Evolutionary conservation across 1,140 invertebrate species (phyloP).

Genomic region (Schlechtendalia chinensis): DNA sequence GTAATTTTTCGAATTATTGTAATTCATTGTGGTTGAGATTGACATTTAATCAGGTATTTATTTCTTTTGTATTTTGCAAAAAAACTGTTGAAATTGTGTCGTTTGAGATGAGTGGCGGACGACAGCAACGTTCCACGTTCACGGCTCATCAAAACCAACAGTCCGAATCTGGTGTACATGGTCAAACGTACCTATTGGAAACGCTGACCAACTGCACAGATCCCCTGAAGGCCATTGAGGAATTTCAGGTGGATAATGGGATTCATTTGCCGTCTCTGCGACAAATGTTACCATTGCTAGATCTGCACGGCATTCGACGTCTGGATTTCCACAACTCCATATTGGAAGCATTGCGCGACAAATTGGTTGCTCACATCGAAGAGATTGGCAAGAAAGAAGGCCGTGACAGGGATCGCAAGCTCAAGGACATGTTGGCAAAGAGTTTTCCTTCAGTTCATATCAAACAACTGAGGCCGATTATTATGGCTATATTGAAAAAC

Average conservation of each 20-base stretch:
- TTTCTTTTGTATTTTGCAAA: neutral
- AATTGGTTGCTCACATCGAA: constrained; percentile 82
- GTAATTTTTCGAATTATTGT: neutral
- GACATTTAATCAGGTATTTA: neutral
- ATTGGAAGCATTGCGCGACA: constrained; percentile 84
- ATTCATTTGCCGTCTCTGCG: constrained; percentile 88
- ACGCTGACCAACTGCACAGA: constrained; percentile 93
- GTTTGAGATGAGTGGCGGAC: constrained; percentile 44
- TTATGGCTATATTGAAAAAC: constrained; percentile 91
- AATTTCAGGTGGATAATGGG: constrained; percentile 95
- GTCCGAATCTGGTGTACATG: constrained; percentile 82
- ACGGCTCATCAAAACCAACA: constrained; percentile 29
- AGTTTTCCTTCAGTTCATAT: constrained; percentile 92
- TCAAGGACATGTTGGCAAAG: constrained; percentile 88
- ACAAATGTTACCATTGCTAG: constrained; percentile 90
- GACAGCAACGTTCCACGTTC: constrained; percentile 26
- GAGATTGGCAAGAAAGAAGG: constrained; percentile 77
- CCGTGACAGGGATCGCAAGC: constrained; percentile 76
- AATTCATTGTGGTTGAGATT: neutral
- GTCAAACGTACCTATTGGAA: constrained; percentile 83
- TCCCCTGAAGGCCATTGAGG: constrained; percentile 93
- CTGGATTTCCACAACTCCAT: constrained; percentile 94
- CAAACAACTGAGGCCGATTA: constrained; percentile 88
- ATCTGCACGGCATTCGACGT: constrained; percentile 86
- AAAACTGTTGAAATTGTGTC: neutral